phyloP scores from a whole-genome alignment of 2,113 vertebrate species.

The Ginglymostoma cirratum region DNA sequence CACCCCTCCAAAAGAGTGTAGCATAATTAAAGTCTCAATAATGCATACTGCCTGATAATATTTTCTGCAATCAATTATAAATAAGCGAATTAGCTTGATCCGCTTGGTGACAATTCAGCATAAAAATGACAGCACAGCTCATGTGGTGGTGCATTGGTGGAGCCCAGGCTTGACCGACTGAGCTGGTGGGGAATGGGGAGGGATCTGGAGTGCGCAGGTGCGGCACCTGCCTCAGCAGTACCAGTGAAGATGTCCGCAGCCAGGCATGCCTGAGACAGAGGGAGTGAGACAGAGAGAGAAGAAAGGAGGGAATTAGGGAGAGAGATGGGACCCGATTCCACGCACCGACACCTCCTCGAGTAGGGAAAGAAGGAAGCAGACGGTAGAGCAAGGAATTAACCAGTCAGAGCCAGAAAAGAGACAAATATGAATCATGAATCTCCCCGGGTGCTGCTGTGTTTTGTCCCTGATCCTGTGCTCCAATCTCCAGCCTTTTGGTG shows the following conservation, averaged over 20 bases:
- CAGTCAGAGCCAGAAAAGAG: not conserved
- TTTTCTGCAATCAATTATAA: slow-evolving; percentile 13
- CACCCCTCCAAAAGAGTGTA: not conserved
- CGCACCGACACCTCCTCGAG: not conserved
- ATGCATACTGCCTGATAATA: not conserved
- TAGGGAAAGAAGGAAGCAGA: slow-evolving; percentile 18
- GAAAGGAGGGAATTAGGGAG: not conserved
- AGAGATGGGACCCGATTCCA: not conserved
- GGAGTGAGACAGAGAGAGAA: too few relatives aligned
- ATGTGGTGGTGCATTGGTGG: not conserved
- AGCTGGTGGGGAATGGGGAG: not conserved
- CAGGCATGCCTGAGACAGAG: not conserved
- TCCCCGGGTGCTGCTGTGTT: slow-evolving; percentile 12
- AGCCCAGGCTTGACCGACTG: not conserved
- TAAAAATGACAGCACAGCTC: not conserved
- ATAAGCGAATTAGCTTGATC: not conserved
- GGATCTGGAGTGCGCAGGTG: slow-evolving; percentile 22
- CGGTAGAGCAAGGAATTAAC: not conserved
- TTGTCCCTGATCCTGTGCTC: not conserved
- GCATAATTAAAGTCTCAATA: not conserved
- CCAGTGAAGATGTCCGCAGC: slow-evolving; percentile 7
- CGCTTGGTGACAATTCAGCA: not conserved
- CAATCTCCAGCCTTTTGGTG: slow-evolving; percentile 26
- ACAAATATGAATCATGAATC: slow-evolving; percentile 36
- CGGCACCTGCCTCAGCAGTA: not conserved